Percentiles rank a stretch among this genome's conserved stretches.
Conservation (phyloP, 1,140 invertebrate species). For the Eurosta solidaginis region DNA sequence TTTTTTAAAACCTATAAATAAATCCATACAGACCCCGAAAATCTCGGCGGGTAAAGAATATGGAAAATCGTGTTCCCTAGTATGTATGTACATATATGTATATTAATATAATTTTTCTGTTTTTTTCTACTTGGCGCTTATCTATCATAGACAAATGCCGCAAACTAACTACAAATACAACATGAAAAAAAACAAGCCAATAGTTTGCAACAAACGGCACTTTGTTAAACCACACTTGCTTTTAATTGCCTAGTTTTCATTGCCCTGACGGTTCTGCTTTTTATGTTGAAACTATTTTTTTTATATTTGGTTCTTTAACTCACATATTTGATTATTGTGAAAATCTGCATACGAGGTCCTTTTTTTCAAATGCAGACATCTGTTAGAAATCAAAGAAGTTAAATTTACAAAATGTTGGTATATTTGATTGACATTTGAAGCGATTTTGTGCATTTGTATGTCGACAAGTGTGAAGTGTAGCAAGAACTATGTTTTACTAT, state of each 20-base stretch:
- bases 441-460: slow-evolving; percentile 11
- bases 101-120: neutral
- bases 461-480: neutral
- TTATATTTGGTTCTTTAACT: neutral
- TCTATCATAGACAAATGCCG: neutral
- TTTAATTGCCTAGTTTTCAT: slow-evolving; percentile 9
- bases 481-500: neutral
- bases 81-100: too few species aligned
- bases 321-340: neutral
- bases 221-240: neutral
- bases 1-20: too few species aligned
- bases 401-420: neutral
- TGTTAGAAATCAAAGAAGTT: too few species aligned
- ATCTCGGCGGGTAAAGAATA: too few species aligned
- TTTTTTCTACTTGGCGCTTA: neutral
- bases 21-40: too few species aligned
- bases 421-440: slow-evolving; percentile 16
- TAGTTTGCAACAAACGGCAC: too few species aligned
- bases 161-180: neutral
- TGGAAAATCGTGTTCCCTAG: too few species aligned
- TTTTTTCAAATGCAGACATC: too few species aligned
- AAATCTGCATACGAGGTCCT: neutral
- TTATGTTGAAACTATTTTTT: neutral
- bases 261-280: neutral
- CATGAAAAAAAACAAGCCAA: neutral